Evolutionary conservation across 2,888 invertebrate genomes (phyloP), one percentile per base, ranked within the genome.

Genomic region (Nomada ferruginata): DNA sequence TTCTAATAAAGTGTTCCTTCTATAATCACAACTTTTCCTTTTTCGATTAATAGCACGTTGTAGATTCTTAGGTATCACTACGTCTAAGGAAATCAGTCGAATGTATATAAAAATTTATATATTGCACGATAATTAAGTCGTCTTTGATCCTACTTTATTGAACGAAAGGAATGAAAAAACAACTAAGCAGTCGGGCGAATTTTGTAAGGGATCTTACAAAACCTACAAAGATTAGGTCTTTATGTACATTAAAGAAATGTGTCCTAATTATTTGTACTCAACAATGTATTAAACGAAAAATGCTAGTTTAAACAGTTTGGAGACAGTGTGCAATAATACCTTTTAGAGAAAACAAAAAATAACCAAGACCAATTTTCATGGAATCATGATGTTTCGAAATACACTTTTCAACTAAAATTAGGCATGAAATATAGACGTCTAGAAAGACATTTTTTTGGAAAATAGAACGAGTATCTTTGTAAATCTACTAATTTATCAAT

Each of bases 101-200:
- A 42, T 50, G 36, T 61, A 52, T 42, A n/a, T 53, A 53, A 59
- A 71, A 20, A 53, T 59, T 65, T 63, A 71, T n/a, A 26, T 86
- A 85, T 87, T 86, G 87, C 85, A 86, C 85, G 15, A 68, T 57
- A 68, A 74, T 53, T 55, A 63, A n/a, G 63, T 82, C 47, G n/a
- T 36, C 42, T 29, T 68, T 76, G 23, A 69, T 57, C 61, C 26
- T 11, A 20, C 44, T 26, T 29, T 42, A 26, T 20, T 11, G 7
- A 47, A n/a, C 5, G 20, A 50, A 36, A 50, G 2, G 13, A 64
- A 2, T 15, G n/a, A 23, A 57, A 57, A 36, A 36, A 20, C 15
- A 15, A 47, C n/a, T 10, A 55, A 20, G 15, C 11, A 47, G 15
- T 47, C 2, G 13, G 11, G 20, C 18, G 11, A 0, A 18, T 42